phyloP scores from a whole-genome alignment of 1,140 invertebrate genomes.

The Homarus americanus region DNA sequence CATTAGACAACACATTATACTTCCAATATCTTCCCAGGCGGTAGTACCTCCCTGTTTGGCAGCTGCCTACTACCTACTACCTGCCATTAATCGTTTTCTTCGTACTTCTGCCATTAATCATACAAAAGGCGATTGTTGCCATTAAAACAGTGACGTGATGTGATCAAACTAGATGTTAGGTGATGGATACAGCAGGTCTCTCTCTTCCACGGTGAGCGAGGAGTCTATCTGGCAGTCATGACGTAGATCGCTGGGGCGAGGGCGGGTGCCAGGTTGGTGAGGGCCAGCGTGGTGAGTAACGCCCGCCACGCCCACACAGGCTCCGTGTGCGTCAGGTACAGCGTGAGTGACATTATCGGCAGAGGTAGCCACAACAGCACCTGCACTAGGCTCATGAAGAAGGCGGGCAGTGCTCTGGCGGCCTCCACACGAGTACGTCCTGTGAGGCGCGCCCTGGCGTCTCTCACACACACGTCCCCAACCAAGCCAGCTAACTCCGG shows the following conservation, averaged over 20 bases:
- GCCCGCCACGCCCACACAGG: slow-evolving; percentile 14
- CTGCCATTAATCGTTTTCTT: too few species aligned
- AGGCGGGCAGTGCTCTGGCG: neutral
- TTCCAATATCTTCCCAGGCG: too few species aligned
- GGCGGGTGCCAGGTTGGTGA: slow-evolving; percentile 29
- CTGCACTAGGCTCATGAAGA: slow-evolving; percentile 6
- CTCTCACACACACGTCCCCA: neutral
- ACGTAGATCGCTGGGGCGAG: neutral
- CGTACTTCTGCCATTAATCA: too few species aligned
- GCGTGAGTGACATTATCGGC: neutral
- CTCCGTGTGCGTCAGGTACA: neutral
- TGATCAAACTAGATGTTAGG: too few species aligned
- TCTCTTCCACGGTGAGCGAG: too few species aligned
- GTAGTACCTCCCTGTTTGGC: too few species aligned
- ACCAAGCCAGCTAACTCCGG: too few species aligned
- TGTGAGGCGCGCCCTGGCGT: neutral
- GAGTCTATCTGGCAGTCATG: neutral
- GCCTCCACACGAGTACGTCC: slow-evolving; percentile 11
- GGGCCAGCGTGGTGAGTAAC: neutral
- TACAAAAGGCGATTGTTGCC: too few species aligned
- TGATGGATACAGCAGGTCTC: too few species aligned
- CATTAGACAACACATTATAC: too few species aligned
- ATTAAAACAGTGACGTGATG: too few species aligned
- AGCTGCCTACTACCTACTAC: too few species aligned
- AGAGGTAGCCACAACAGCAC: slow-evolving; percentile 15